Percentiles rank a stretch among this genome's conserved stretches.
phyloP scores from a whole-genome alignment of 1,140 invertebrate genomes.

The Araneus ventricosus region DNA sequence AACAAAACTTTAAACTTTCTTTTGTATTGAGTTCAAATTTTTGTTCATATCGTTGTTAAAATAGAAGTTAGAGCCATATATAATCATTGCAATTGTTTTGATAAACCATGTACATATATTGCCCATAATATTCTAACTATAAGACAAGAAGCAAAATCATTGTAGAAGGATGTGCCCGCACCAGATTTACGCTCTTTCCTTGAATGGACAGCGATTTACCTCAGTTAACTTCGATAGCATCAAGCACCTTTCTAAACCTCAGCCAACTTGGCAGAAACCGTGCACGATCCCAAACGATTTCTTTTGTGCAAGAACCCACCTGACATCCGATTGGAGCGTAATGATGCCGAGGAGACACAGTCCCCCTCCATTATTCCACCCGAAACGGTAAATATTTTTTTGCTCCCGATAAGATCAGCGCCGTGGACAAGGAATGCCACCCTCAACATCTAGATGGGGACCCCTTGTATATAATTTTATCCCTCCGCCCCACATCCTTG shows the following conservation, averaged over 20 bases:
- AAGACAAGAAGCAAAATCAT: too few species aligned
- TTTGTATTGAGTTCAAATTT: too few species aligned
- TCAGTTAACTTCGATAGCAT: neutral
- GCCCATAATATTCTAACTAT: too few species aligned
- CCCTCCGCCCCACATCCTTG: neutral
- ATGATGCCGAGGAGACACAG: constrained; percentile 33
- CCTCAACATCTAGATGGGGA: neutral
- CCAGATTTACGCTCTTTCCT: neutral
- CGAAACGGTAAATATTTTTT: constrained; percentile 63
- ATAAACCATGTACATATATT: too few species aligned
- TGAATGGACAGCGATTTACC: neutral
- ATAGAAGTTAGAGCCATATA: too few species aligned
- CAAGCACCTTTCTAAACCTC: neutral
- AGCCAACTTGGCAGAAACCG: neutral
- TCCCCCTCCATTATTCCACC: constrained; percentile 14
- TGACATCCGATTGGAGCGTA: constrained; percentile 14
- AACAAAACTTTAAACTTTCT: too few species aligned
- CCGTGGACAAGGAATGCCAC: constrained; percentile 29
- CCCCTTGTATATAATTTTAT: neutral
- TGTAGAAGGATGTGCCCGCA: too few species aligned
- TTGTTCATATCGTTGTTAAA: too few species aligned
- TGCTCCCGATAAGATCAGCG: constrained; percentile 38
- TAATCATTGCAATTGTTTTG: too few species aligned
- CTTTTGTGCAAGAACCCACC: neutral
- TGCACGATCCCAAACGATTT: neutral